Conservation (phyloP, 2,113 vertebrate species). For the Ailuropoda melanoleuca region DNA sequence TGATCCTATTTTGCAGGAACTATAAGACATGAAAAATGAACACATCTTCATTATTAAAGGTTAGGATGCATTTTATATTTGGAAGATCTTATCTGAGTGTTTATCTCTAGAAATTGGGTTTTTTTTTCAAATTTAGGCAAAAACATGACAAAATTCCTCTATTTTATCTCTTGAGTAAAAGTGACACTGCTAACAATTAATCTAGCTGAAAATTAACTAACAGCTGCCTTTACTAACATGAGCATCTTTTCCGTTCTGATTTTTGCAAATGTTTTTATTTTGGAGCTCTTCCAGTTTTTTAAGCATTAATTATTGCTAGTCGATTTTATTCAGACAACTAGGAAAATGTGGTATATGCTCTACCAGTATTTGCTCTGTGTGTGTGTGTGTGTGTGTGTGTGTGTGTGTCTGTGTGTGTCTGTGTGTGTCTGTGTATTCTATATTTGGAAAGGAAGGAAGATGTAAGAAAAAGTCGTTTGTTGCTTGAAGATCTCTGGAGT, state of each 20-base stretch:
- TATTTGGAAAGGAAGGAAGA: not conserved
- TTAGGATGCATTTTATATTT: not conserved
- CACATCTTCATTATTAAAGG: not conserved
- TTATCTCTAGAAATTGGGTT: not conserved
- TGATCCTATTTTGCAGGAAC: not conserved
- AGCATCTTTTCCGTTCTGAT: not conserved
- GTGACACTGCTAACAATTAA: not conserved
- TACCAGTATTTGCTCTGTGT: not conserved
- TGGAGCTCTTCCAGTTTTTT: not conserved
- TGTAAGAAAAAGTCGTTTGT: not conserved
- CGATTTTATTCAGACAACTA: not conserved
- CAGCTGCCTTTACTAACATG: not conserved
- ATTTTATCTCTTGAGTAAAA: not conserved
- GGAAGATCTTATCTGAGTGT: not conserved
- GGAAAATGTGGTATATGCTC: not conserved
- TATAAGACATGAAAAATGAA: not conserved
- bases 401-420: not conserved
- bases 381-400: not conserved
- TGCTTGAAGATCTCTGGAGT: not conserved
- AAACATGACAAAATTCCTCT: not conserved
- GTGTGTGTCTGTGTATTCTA: not conserved
- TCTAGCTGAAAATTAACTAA: constrained; percentile 24
- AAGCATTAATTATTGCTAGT: not conserved
- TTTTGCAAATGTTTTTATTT: constrained; percentile 14
- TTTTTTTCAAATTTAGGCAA: not conserved